These are phyloP conservation scores for Ladona fulva DNA, from an alignment of 1,140 invertebrate genomes.

Conservation along the genomic window DNA sequence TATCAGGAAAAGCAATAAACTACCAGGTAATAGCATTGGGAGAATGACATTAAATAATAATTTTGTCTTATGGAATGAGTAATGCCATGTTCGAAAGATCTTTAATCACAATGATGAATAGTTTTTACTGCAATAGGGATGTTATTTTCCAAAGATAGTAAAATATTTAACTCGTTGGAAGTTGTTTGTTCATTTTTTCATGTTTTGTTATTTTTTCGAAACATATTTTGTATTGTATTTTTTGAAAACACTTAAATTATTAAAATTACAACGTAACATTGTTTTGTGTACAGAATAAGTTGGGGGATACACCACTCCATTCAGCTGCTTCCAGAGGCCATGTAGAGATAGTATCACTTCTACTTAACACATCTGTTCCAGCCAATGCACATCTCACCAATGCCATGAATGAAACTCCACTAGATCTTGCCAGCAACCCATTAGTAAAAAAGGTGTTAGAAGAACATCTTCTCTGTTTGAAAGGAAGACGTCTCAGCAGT, in stretches of 20 bases:
- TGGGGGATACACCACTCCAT: conserved; percentile 54
- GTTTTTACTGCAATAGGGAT: too few relatives aligned
- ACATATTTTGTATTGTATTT: conserved; percentile 15
- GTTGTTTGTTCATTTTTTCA: too few relatives aligned
- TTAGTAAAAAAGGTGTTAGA: not conserved
- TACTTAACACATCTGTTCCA: conserved; percentile 40
- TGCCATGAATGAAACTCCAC: not conserved
- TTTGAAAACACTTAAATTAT: conserved; percentile 10
- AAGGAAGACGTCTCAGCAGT: not conserved
- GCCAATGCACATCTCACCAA: not conserved
- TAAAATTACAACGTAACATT: conserved; percentile 15
- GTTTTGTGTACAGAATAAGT: conserved; percentile 39
- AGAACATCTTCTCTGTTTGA: not conserved
- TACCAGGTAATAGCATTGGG: conserved; percentile 38
- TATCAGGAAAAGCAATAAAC: conserved; percentile 38
- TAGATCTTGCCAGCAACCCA: not conserved
- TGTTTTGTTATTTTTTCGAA: conserved; percentile 13
- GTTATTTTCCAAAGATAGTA: too few relatives aligned
- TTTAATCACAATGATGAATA: too few relatives aligned
- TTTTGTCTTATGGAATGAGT: too few relatives aligned
- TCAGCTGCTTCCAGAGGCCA: conserved; percentile 49
- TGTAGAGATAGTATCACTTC: conserved; percentile 47
- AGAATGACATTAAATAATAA: too few relatives aligned
- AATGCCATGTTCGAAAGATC: too few relatives aligned
- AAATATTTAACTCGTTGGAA: too few relatives aligned